Evolutionary conservation across 2,888 invertebrate species (phyloP).

Genomic region (Penaeus monodon): DNA sequence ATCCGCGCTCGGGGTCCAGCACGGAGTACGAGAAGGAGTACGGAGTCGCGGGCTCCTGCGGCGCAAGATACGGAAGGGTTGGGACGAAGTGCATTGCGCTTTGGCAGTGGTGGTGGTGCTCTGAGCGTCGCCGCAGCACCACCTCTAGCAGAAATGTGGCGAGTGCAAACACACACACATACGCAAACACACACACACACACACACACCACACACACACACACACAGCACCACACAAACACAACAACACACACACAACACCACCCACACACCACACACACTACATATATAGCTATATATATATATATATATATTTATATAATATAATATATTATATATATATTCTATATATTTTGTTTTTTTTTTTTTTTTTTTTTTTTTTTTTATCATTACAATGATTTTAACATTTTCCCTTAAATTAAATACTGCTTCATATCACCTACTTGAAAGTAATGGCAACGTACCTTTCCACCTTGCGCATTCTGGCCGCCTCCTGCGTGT

Average conservation of each 20-base stretch:
- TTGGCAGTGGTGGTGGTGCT: neutral
- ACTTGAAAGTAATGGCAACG: too few relatives aligned
- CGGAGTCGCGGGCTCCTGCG: constrained; percentile 1
- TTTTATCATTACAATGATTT: neutral
- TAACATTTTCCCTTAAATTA: neutral
- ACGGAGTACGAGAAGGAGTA: constrained; percentile 40
- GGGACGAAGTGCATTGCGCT: too few relatives aligned
- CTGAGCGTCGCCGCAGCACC: too few relatives aligned
- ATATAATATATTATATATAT: neutral
- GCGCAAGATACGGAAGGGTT: too few relatives aligned
- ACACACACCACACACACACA: neutral
- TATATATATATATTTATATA: neutral
- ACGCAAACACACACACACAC: neutral
- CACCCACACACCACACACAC: neutral
- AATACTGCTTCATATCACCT: too few relatives aligned
- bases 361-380: too few relatives aligned
- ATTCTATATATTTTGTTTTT: neutral
- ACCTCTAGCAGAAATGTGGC: neutral
- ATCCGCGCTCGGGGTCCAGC: constrained; percentile 8
- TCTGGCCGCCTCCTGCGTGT: too few relatives aligned
- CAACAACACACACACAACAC: neutral
- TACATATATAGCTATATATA: neutral
- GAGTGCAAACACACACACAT: neutral
- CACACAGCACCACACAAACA: neutral
- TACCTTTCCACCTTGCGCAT: too few relatives aligned